Evolutionary conservation across 2,797 vertebrate species (phyloP), one percentile per base, ranked within the genome.

Genomic region (Gouania willdenowi): DNA sequence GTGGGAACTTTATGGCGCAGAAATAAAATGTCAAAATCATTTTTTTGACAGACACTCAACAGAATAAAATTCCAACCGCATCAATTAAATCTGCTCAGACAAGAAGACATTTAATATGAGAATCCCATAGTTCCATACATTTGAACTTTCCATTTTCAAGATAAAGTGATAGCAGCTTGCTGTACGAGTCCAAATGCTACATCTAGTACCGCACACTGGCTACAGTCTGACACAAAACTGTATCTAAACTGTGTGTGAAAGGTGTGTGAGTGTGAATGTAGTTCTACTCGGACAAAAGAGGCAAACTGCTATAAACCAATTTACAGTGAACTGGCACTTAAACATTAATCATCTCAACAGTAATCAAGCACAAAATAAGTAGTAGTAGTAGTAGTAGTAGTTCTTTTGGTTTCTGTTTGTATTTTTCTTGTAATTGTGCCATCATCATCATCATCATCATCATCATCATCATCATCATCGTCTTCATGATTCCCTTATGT

Each of bases 321-420:
- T 65, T 67, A 77, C 20, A 62, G 58, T 51, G 66, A 69, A 75
- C 69, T 68, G 73, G 67, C 69, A 82, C 68, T 71, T 74, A 17
- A 51, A 83, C 80, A 72, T 58, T 22, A 42, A 82, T 67, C 18
- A 50, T 69, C 60, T 76, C 60, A 71, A 74, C 53, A 39, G 73
- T 71, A 79, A 69, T 49, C 72, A 71, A 71, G 65, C 60, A 79
- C 72, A 70, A 76, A 75, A 75, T 50, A 66, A 69, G 50, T 42
- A 48, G n/a, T n/a, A n/a, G n/a, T n/a, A n/a, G n/a, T n/a, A n/a
- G n/a, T n/a, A n/a, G n/a, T n/a, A n/a, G 63, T 32, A 52, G 66
- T 27, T 63, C 43, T 49, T 64, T 27, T 59, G 47, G 31, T 67
- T 56, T 30, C 46, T 51, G 41, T 62, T 52, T 37, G 22, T 49